Base-by-base conservation (phyloP, 92 coral and sea anemone species). In the Bergia sp. region DNA sequence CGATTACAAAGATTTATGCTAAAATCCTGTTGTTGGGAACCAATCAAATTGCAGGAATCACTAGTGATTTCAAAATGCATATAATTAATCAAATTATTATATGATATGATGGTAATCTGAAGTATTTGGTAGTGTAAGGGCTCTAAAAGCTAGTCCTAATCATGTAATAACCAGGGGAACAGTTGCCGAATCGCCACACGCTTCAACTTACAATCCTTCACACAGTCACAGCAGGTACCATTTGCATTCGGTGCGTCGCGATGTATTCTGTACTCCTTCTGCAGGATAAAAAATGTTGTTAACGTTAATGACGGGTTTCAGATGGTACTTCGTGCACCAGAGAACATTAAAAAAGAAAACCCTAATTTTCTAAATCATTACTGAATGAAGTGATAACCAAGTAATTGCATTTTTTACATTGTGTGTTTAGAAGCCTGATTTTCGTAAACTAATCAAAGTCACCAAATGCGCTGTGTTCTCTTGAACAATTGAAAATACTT, bases 151-250 rank as follows among this genome's bases (percentile, higher is more conserved):
- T 61, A 20, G 69, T 18, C 6, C 29, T 61, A 61, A 61, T 61
- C 6, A 3, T 61, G 29, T 61, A 3, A n/a, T 13, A 57, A 5
- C 5, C 9, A 67, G 1, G 7, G 75, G 8, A 44, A 72, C 49
- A 7, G 76, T 21, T 18, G 4, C 38, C 65, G 20, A 57, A 43
- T 61, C 16, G 11, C 37, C 11, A 21, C 2, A 9, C 38, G 37
- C 8, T 21, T 78, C 50, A 72, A 86, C 94, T 92, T 81, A 92
- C 94, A 92, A 82, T 92, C 94, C 43, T 86, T 84, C 37, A 92
- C 94, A 49, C 94, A 92, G 76, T 92, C 94, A 77, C 94, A 92
- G 78, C 94, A 92, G 7, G 91, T 92, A 5, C 92, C 94, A 79
- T 92, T 89, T 53, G 78, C 79, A 73, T 92, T 92, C 8, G 92